Conservation (phyloP, 2,888 invertebrate species). For the Papilio gigon region DNA sequence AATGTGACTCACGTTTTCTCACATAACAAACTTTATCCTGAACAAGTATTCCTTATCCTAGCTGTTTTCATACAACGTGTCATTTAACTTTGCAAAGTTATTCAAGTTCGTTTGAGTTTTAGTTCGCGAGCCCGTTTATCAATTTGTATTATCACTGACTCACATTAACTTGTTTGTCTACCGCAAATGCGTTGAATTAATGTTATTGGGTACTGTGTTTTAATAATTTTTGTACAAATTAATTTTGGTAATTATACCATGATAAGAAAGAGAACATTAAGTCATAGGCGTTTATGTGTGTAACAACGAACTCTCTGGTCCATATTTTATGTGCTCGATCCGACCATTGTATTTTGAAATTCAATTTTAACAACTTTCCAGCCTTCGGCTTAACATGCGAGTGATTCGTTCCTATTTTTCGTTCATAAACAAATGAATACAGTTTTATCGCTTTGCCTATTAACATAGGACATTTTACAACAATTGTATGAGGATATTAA, state of each 20-base stretch:
- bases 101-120: slow-evolving; percentile 3
- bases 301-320: too few relatives aligned
- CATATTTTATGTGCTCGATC: too few relatives aligned
- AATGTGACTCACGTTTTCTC: not conserved
- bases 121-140: not conserved
- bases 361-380: too few relatives aligned
- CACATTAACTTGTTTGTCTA: not conserved
- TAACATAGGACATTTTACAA: not conserved
- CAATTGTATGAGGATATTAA: not conserved
- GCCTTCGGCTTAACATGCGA: not conserved
- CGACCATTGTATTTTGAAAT: too few relatives aligned
- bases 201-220: not conserved
- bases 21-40: slow-evolving; percentile 15
- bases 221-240: too few relatives aligned
- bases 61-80: slow-evolving; percentile 23
- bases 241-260: too few relatives aligned
- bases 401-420: not conserved
- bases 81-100: slow-evolving; percentile 28
- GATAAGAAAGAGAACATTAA: too few relatives aligned
- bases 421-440: too few relatives aligned
- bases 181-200: not conserved
- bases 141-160: slow-evolving; percentile 10
- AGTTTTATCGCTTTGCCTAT: not conserved
- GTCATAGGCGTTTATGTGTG: too few relatives aligned
- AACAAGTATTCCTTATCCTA: slow-evolving; percentile 19